phyloP scores from a whole-genome alignment of 2,797 vertebrate genomes.

The Spinus olivaceus region DNA sequence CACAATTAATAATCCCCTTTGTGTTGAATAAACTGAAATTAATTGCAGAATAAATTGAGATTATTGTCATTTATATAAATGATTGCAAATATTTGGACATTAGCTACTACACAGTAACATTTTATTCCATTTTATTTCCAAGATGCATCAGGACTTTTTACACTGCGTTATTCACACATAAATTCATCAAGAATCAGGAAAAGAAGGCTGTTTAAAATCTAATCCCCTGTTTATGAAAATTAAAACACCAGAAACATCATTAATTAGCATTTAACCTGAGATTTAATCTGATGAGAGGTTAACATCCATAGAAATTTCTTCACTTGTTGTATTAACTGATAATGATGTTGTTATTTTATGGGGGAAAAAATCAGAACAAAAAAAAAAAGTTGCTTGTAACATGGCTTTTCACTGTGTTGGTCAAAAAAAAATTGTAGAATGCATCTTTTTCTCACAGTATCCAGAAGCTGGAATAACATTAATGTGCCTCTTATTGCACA shows the following conservation, averaged over 20 bases:
- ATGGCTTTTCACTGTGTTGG: slow-evolving; percentile 74
- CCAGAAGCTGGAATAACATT: slow-evolving; percentile 68
- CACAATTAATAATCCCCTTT: slow-evolving; percentile 65
- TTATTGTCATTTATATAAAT: slow-evolving; percentile 51
- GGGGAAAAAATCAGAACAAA: background rate
- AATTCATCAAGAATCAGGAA: slow-evolving; percentile 42
- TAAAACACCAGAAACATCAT: slow-evolving; percentile 58
- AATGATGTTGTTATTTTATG: slow-evolving; percentile 34
- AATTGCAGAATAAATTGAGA: slow-evolving; percentile 49
- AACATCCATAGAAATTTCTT: slow-evolving; percentile 49
- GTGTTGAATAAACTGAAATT: slow-evolving; percentile 43
- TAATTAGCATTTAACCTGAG: slow-evolving; percentile 75
- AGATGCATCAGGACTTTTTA: slow-evolving; percentile 39
- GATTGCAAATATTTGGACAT: slow-evolving; percentile 74
- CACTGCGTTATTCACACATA: slow-evolving; percentile 19
- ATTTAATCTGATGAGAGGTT: slow-evolving; percentile 71
- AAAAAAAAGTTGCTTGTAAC: slow-evolving; percentile 46
- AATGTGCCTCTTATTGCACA: slow-evolving; percentile 80
- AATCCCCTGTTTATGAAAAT: slow-evolving; percentile 40
- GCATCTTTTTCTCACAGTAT: slow-evolving; percentile 74
- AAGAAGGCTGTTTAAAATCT: slow-evolving; percentile 53
- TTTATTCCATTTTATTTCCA: slow-evolving; percentile 58
- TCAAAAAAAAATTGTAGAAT: slow-evolving; percentile 53
- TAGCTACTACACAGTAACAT: slow-evolving; percentile 66
- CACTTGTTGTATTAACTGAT: slow-evolving; percentile 19